These are phyloP conservation scores for Dendrocincla tyrannina DNA, from an alignment of 2,797 vertebrate species.

Conservation along the genomic window DNA sequence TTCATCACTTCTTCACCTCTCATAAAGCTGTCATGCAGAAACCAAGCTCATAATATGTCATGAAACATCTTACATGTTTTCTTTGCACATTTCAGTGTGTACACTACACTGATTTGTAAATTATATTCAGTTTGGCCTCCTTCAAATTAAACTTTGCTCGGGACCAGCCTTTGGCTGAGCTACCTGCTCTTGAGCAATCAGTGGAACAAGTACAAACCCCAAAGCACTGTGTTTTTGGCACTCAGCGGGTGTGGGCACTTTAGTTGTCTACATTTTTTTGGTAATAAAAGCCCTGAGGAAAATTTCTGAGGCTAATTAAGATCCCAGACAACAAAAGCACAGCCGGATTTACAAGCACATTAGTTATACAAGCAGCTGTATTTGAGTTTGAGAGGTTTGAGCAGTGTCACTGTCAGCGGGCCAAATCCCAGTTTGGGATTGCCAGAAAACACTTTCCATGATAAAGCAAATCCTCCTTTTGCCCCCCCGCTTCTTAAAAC, in stretches of 20 bases:
- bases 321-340: slow-evolving; percentile 25
- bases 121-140: neutral
- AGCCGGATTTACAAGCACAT: neutral
- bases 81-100: neutral
- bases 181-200: neutral
- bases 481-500: neutral
- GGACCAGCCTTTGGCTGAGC: neutral
- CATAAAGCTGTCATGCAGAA: neutral
- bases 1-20: neutral
- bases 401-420: neutral
- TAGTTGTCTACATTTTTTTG: neutral
- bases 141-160: neutral
- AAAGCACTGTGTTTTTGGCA: neutral
- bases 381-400: neutral
- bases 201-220: neutral
- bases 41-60: rapidly evolving
- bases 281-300: neutral
- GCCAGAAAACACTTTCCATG: neutral
- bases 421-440: neutral
- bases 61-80: rapidly evolving
- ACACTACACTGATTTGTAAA: neutral
- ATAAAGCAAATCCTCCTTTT: neutral
- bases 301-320: slow-evolving; percentile 25
- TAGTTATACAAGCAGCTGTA: neutral
- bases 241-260: neutral